Evolutionary conservation across 1,140 invertebrate species (phyloP).

Genomic region (Vollenhovia emeryi): DNA sequence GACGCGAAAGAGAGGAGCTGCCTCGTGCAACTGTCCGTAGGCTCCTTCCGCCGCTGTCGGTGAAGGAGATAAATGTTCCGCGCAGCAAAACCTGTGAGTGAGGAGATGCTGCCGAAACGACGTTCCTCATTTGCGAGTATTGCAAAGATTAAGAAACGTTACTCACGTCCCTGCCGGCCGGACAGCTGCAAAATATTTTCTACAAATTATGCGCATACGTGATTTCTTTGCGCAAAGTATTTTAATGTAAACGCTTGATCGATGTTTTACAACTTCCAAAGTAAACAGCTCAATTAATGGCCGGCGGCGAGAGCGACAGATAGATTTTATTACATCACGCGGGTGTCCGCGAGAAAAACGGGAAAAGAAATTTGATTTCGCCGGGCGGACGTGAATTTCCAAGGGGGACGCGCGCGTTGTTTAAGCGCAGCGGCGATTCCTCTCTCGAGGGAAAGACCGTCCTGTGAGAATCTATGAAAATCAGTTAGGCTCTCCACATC

Average conservation of each 20-base stretch:
- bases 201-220: conserved; percentile 33
- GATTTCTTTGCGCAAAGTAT: conserved; percentile 23
- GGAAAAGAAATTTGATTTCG: background rate
- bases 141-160: conserved; percentile 53
- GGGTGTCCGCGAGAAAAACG: background rate
- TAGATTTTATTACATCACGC: background rate
- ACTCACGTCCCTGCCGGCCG: conserved; percentile 13
- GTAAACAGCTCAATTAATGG: conserved; percentile 33
- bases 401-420: background rate
- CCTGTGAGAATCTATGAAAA: conserved; percentile 34
- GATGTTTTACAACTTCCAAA: background rate
- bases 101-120: conserved; percentile 49
- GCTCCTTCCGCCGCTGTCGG: conserved; percentile 42
- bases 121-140: conserved; percentile 53
- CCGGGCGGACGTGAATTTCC: background rate
- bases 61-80: conserved; percentile 55
- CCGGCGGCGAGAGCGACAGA: background rate
- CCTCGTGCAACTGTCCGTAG: conserved; percentile 31
- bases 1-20: conserved; percentile 26
- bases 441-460: background rate
- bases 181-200: conserved; percentile 27
- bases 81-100: conserved; percentile 40
- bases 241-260: conserved; percentile 17
- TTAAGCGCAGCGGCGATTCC: background rate
- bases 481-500: background rate